Conservation (phyloP, 1,140 invertebrate genomes). For the Halesus radiatus region DNA sequence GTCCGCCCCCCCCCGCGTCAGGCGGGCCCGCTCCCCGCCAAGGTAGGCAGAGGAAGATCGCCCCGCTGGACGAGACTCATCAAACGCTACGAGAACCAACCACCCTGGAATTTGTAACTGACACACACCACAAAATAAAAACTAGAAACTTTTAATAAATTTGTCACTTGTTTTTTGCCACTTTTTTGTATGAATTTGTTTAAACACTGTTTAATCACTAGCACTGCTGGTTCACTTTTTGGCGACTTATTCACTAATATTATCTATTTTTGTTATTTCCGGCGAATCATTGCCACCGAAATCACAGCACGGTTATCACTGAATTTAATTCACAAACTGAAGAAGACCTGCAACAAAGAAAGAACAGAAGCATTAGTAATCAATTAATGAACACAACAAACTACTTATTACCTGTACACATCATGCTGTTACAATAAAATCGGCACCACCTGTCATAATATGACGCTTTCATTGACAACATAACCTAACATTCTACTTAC, state of each 20-base stretch:
- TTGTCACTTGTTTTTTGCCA: no score
- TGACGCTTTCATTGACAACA: no score
- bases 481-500: no score
- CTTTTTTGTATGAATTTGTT: no score
- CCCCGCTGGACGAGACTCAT: slow-evolving; percentile 28
- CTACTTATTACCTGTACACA: no score
- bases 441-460: no score
- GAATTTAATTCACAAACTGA: slow-evolving; percentile 10
- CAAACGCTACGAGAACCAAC: slow-evolving; percentile 8
- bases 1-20: slow-evolving; percentile 47
- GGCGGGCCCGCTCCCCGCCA: slow-evolving; percentile 20
- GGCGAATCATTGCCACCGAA: slow-evolving; percentile 35
- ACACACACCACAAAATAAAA: not conserved
- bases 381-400: no score
- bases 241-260: not conserved
- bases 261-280: slow-evolving; percentile 18
- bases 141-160: no score
- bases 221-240: no score
- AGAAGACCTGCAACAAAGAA: slow-evolving; percentile 27
- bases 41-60: slow-evolving; percentile 19
- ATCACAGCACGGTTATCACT: slow-evolving; percentile 35
- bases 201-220: no score
- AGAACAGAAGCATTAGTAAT: slow-evolving; percentile 20
- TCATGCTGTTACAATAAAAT: no score
- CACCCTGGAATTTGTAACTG: not conserved